Conservation (phyloP, 23 tunicate genomes). For the Halocynthia aurantium region DNA sequence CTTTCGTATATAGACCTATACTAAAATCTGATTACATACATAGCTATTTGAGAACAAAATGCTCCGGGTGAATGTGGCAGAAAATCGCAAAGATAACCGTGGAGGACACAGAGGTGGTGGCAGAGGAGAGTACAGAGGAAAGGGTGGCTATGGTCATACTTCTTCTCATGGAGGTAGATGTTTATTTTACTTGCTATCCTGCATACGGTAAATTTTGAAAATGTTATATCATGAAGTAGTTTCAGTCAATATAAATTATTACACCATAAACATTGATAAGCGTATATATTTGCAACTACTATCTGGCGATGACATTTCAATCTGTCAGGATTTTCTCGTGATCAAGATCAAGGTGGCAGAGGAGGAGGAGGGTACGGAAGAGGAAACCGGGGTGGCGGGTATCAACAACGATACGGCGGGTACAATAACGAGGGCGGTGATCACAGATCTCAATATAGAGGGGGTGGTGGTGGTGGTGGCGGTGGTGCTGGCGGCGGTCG, state of each 20-base stretch:
- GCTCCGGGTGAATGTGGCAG: conserved; percentile 92
- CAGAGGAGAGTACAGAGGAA: conserved; percentile 41
- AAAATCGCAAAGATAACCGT: conserved; percentile 55
- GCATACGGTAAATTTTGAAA: not conserved
- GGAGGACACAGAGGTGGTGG: conserved; percentile 75
- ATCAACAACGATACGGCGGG: conserved; percentile 12
- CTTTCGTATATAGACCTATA: not conserved
- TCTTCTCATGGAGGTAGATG: not conserved
- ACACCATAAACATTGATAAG: not conserved
- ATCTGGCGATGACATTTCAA: not conserved
- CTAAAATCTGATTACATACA: not conserved
- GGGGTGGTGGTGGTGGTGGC: conserved; percentile 6
- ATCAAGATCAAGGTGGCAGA: conserved; percentile 10
- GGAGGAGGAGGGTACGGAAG: conserved; percentile 57
- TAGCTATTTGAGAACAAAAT: conserved; percentile 71
- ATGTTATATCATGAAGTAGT: too few species aligned
- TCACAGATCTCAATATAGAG: conserved; percentile 16
- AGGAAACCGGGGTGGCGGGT: conserved; percentile 7
- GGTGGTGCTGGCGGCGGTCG: conserved; percentile 33
- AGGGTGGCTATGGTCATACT: not conserved
- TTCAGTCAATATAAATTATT: not conserved
- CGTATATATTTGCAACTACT: not conserved
- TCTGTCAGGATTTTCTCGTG: conserved; percentile 6
- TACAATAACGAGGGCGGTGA: conserved; percentile 20
- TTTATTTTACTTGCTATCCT: too few species aligned